Conservation (phyloP, 2,888 invertebrate species). For the Baronia brevicornis region DNA sequence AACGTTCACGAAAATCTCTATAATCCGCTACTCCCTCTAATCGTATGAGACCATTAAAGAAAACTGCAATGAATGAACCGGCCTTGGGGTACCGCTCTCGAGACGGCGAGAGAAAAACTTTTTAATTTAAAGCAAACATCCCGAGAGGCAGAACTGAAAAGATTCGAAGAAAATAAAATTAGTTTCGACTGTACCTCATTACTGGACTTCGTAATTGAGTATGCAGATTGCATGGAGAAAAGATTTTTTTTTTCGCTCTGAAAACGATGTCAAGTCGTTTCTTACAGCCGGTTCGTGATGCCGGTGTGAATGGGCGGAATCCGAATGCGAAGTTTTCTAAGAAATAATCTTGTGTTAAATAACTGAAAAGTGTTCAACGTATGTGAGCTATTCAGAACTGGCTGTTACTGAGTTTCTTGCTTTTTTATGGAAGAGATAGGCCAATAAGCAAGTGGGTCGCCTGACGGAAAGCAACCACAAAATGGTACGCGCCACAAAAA, state of each 20-base stretch:
- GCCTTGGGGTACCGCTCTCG: slow-evolving; percentile 33
- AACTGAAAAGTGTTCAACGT: too few species aligned
- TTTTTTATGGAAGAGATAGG: too few species aligned
- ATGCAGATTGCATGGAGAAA: slow-evolving; percentile 41
- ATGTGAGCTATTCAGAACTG: too few species aligned
- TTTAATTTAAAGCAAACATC: slow-evolving; percentile 62
- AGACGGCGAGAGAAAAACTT: slow-evolving; percentile 48
- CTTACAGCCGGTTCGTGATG: slow-evolving; percentile 15
- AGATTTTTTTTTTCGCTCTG: slow-evolving; percentile 19
- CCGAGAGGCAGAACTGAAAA: slow-evolving; percentile 47
- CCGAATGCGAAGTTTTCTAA: slow-evolving; percentile 19
- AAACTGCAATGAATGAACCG: slow-evolving; percentile 43
- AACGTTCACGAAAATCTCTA: too few species aligned
- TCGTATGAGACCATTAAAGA: slow-evolving; percentile 49
- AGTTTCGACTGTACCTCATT: slow-evolving; percentile 53
- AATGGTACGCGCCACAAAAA: too few species aligned
- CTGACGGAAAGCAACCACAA: too few species aligned
- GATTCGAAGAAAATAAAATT: slow-evolving; percentile 53
- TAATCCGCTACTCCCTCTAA: slow-evolving; percentile 24
- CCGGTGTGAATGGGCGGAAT: slow-evolving; percentile 16
- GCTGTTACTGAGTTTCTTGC: too few species aligned
- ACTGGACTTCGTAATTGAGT: slow-evolving; percentile 43
- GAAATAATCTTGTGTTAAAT: too few species aligned
- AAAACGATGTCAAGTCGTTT: slow-evolving; percentile 21
- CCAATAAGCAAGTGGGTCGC: too few species aligned